Conservation (phyloP, 2,797 vertebrate genomes). For the Enteromius thamalakanensis region DNA sequence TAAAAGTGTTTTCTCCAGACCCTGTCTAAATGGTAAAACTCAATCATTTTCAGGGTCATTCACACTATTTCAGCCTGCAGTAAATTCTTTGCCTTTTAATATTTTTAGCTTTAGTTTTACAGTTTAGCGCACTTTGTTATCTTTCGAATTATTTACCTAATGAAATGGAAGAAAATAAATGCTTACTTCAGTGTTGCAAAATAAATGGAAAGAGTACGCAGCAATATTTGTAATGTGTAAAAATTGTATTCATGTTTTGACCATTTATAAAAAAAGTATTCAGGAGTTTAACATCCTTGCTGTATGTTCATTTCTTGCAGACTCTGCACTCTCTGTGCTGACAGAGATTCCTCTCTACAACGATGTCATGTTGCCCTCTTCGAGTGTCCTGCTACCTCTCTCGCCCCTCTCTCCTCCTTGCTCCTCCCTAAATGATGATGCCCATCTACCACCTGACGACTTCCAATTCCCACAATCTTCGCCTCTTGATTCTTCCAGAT, state of each 20-base stretch:
- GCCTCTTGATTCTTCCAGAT: conserved; percentile 74
- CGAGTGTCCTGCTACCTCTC: conserved; percentile 83
- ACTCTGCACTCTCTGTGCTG: conserved; percentile 84
- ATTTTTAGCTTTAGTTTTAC: not conserved
- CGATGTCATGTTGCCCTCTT: conserved; percentile 94
- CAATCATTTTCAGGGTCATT: not conserved
- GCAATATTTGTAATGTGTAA: not conserved
- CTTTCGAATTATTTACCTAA: not conserved
- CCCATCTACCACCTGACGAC: conserved; percentile 78
- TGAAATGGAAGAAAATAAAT: not conserved
- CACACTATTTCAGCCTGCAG: not conserved
- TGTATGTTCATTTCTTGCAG: conserved; percentile 67
- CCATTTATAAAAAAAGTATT: not conserved
- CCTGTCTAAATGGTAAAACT: no score
- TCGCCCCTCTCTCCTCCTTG: conserved; percentile 85
- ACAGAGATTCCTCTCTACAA: conserved; percentile 93
- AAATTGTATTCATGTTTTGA: no score
- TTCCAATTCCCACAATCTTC: conserved; percentile 80
- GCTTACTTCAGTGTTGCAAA: not conserved
- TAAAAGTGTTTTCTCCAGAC: no score
- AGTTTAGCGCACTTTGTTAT: not conserved
- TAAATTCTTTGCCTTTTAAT: not conserved
- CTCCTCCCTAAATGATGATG: conserved; percentile 76
- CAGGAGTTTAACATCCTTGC: not conserved
- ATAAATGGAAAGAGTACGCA: not conserved